phyloP scores from a whole-genome alignment of 1,140 invertebrate species.

The Anoplophora glabripennis region DNA sequence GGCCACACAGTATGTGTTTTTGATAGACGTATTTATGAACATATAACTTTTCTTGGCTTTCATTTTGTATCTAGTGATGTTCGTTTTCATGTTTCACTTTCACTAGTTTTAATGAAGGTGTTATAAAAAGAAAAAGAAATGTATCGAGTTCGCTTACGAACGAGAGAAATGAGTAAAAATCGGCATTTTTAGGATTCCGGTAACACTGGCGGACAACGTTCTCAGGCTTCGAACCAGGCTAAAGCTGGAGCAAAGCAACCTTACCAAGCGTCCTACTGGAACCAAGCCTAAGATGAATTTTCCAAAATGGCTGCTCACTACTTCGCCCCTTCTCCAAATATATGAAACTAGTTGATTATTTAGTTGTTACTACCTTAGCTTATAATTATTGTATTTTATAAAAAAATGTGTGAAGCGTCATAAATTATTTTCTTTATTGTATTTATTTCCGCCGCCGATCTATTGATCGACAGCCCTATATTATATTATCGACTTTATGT shows the following conservation, averaged over 20 bases:
- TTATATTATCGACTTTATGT: slow-evolving; percentile 27
- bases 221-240: slow-evolving; percentile 64
- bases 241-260: slow-evolving; percentile 65
- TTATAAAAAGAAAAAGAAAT: too few species aligned
- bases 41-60: too few species aligned
- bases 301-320: slow-evolving; percentile 26
- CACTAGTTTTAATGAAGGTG: too few species aligned
- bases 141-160: neutral
- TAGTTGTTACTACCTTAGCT: slow-evolving; percentile 2
- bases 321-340: slow-evolving; percentile 20
- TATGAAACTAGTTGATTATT: slow-evolving; percentile 16
- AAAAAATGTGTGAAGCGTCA: slow-evolving; percentile 22
- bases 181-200: slow-evolving; percentile 58
- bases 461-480: slow-evolving; percentile 15
- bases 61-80: too few species aligned
- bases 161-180: neutral
- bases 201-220: slow-evolving; percentile 64
- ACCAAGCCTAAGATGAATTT: slow-evolving; percentile 41
- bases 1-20: too few species aligned
- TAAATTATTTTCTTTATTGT: slow-evolving; percentile 28
- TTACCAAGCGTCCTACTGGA: slow-evolving; percentile 63
- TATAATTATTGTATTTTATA: slow-evolving; percentile 27
- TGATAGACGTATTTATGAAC: too few species aligned
- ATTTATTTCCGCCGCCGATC: slow-evolving; percentile 30
- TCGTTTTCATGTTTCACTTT: too few species aligned